Base-by-base conservation (phyloP, 2,888 invertebrate species). In the Spialia ferax region DNA sequence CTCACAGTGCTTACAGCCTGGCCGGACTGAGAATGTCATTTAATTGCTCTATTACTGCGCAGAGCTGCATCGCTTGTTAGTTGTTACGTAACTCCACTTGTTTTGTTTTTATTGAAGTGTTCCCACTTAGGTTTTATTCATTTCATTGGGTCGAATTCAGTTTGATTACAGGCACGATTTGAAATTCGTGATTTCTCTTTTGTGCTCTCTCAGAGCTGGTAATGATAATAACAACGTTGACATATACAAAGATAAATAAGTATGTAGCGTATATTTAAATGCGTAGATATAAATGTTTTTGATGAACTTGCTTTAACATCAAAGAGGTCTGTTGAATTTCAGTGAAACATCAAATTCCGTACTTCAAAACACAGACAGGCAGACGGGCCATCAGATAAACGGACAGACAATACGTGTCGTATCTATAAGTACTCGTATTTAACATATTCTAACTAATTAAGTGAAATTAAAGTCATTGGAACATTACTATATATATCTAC, bases 11-110 rank as follows among this genome's bases (percentile, higher is more conserved):
- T 2, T n/a, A 38, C 38, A 42, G 15, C 6, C 7, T 7, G 42
- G 42, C n/a, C 45, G 35, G 35, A 10, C 63, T 65, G 50, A 65
- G 65, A 64, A 65, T 59, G 64, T 65, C 65, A 65, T 65, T 65
- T 65, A 65, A 65, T 65, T 65, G 65, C 65, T 64, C 64, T 59
- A 65, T 59, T 65, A 65, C 57, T 57, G 65, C 50, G 57, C 56
- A 42, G 45, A 38, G 11, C 65, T 65, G 50, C 57, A 59, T 65
- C 57, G 65, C 57, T 64, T 48, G 56, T 64, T 59, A 65, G 50
- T 64, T 48, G 56, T 64, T 59, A 65, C 65, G 57, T 65, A 65
- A 65, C 50, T 48, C 50, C 57, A 26, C 65, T 65, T 52, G 35
- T 38, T 26, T 65, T 59, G 65, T 59, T 65, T 64, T 65, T 65